Evolutionary conservation across 2,797 vertebrate species (phyloP).

Genomic region (Atherinosoma microstoma): DNA sequence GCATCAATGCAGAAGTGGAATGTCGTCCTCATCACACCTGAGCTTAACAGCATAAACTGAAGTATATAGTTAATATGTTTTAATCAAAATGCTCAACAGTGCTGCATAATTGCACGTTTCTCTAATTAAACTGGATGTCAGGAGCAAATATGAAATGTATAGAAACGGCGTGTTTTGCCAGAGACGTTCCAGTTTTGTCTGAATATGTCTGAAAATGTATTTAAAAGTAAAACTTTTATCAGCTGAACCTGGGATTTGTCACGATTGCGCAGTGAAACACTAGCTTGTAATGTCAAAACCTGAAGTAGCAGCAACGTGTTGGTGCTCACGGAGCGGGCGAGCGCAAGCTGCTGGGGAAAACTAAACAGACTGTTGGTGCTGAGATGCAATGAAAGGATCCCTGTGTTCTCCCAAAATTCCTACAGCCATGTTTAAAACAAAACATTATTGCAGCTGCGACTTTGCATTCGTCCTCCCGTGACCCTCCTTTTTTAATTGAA

Average conservation of each 20-base stretch:
- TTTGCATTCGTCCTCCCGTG: slow-evolving; percentile 61
- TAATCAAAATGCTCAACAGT: too few relatives aligned
- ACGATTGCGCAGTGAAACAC: slow-evolving; percentile 14
- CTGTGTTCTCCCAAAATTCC: slow-evolving; percentile 82
- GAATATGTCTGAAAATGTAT: background rate
- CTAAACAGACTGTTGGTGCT: slow-evolving; percentile 73
- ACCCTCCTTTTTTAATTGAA: slow-evolving; percentile 58
- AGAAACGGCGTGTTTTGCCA: too few relatives aligned
- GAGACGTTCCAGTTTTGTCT: background rate
- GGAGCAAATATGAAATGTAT: too few relatives aligned
- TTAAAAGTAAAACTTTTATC: background rate
- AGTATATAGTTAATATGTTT: too few relatives aligned
- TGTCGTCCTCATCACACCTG: too few relatives aligned
- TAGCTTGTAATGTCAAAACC: slow-evolving; percentile 12
- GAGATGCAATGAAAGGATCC: slow-evolving; percentile 79
- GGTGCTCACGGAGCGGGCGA: slow-evolving; percentile 48
- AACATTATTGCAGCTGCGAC: slow-evolving; percentile 83
- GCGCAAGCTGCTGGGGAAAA: slow-evolving; percentile 69
- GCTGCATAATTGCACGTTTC: too few relatives aligned
- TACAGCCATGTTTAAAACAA: slow-evolving; percentile 80
- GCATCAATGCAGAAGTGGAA: too few relatives aligned
- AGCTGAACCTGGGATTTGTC: background rate
- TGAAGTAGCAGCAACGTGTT: slow-evolving; percentile 37
- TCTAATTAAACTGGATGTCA: too few relatives aligned
- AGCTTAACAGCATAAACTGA: too few relatives aligned